Conservation (phyloP, 1,140 invertebrate genomes). For the Caenorhabditis inopinata region DNA sequence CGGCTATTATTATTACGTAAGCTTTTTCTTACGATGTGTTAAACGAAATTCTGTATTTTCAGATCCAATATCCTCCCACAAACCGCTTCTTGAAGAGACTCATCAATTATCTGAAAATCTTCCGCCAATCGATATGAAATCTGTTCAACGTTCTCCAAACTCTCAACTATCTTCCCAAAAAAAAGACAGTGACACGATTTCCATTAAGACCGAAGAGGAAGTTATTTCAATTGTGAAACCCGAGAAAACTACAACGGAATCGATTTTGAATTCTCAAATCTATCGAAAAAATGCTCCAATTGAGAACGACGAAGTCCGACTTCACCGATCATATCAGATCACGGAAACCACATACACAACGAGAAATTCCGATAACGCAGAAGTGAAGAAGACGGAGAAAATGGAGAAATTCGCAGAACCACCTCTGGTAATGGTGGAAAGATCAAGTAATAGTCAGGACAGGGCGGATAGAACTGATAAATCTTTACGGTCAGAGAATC, state of each 20-base stretch:
- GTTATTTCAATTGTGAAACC: slow-evolving; percentile 26
- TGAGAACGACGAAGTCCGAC: not conserved
- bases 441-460: too few relatives aligned
- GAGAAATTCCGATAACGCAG: not conserved
- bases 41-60: not conserved
- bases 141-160: not conserved
- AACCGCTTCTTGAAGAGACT: not conserved
- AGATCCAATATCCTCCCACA: not conserved
- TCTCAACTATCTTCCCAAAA: not conserved
- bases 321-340: slow-evolving; percentile 7
- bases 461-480: too few relatives aligned
- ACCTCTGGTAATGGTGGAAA: too few relatives aligned
- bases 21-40: too few relatives aligned
- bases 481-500: too few relatives aligned
- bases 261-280: not conserved
- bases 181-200: not conserved
- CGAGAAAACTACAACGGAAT: not conserved
- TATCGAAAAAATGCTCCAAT: not conserved
- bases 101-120: not conserved
- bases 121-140: not conserved
- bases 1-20: too few relatives aligned
- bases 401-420: not conserved
- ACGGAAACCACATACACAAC: not conserved
- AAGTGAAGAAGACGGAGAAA: not conserved
- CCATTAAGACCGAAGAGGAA: slow-evolving; percentile 13